phyloP scores from a whole-genome alignment of 2,797 vertebrate species.

The Morus bassanus region DNA sequence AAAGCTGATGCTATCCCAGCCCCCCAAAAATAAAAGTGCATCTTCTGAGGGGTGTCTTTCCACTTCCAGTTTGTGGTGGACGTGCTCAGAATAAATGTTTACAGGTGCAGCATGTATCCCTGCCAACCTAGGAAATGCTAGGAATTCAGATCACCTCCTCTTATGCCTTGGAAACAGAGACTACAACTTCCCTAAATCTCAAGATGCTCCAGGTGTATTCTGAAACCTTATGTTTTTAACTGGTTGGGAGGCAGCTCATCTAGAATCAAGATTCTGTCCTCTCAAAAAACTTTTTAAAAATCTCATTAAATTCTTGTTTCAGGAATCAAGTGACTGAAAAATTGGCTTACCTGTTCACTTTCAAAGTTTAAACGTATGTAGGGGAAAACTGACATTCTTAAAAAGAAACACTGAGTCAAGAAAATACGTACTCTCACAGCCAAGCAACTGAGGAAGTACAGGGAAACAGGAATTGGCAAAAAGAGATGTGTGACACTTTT shows the following conservation, averaged over 20 bases:
- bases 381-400: background rate
- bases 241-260: background rate
- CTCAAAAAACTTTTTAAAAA: background rate
- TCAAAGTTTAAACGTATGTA: background rate
- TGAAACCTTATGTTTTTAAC: background rate
- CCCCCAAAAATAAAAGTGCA: rapidly evolving
- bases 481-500: background rate
- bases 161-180: background rate
- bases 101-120: rapidly evolving
- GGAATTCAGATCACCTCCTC: background rate
- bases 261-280: background rate
- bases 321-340: background rate
- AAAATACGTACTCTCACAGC: background rate
- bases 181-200: background rate
- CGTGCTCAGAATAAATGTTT: background rate
- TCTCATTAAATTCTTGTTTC: background rate
- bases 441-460: background rate
- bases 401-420: background rate
- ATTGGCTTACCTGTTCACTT: background rate
- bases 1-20: background rate
- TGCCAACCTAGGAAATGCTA: background rate
- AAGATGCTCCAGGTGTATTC: background rate
- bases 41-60: background rate
- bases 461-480: background rate
- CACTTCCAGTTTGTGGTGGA: background rate